Percentiles rank a stretch among this genome's conserved stretches.
phyloP scores from a whole-genome alignment of 2,888 invertebrate genomes.

The Synanthedon tipuliformis region DNA sequence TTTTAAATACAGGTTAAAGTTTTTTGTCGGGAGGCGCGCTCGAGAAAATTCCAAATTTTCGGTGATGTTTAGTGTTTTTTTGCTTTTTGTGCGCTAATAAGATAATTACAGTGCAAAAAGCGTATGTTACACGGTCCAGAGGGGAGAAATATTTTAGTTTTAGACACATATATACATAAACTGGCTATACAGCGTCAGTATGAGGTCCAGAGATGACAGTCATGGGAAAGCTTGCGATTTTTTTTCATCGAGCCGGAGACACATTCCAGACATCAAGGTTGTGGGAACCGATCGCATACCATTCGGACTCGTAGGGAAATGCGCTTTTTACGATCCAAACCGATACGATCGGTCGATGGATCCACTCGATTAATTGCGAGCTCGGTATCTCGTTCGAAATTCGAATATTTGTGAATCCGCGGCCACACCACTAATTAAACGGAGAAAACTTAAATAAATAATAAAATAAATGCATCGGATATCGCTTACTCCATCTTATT shows the following conservation, averaged over 20 bases:
- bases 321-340: slow-evolving; percentile 42
- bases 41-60: slow-evolving; percentile 26
- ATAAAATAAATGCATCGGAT: no score
- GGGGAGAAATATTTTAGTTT: not conserved
- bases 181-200: slow-evolving; percentile 21
- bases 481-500: no score
- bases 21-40: slow-evolving; percentile 24
- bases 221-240: slow-evolving; percentile 63
- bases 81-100: slow-evolving; percentile 27
- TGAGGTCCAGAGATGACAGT: slow-evolving; percentile 36
- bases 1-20: slow-evolving; percentile 66
- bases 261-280: slow-evolving; percentile 51
- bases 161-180: slow-evolving; percentile 7
- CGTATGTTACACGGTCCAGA: slow-evolving; percentile 4
- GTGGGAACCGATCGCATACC: slow-evolving; percentile 67
- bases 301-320: slow-evolving; percentile 40
- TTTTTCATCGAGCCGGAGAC: slow-evolving; percentile 44
- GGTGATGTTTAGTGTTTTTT: slow-evolving; percentile 11
- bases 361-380: slow-evolving; percentile 54
- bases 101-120: slow-evolving; percentile 22
- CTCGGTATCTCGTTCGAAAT: slow-evolving; percentile 32
- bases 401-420: slow-evolving; percentile 33
- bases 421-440: not conserved
- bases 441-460: not conserved
- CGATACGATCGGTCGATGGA: slow-evolving; percentile 55